These are phyloP conservation scores for Ophiothrix spiculata DNA, from an alignment of 35 echinoderm and acorn worm genomes.

Conservation along the genomic window DNA sequence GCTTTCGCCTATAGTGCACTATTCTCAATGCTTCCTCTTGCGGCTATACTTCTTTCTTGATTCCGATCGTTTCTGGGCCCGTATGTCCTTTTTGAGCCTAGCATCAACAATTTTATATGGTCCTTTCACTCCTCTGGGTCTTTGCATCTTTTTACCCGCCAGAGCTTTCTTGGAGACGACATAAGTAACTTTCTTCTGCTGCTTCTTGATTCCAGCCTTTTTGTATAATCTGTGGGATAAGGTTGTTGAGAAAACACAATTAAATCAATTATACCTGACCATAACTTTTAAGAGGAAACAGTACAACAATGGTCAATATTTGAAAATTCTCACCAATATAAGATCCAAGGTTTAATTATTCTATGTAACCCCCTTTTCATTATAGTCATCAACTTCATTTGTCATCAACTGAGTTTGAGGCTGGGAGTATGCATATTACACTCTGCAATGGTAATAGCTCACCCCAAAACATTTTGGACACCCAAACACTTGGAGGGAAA, in stretches of 20 bases:
- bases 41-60: slow-evolving; percentile 55
- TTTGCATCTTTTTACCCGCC: slow-evolving; percentile 58
- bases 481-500: no score
- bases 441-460: no score
- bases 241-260: not conserved
- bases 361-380: no score
- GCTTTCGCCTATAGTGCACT: no score
- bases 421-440: no score
- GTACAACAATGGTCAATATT: no score
- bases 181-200: slow-evolving; percentile 80
- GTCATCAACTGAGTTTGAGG: no score
- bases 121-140: slow-evolving; percentile 86
- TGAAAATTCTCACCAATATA: no score
- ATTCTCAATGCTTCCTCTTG: slow-evolving; percentile 45
- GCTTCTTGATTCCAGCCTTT: slow-evolving; percentile 76
- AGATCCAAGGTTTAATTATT: no score
- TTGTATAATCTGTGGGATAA: slow-evolving; percentile 83
- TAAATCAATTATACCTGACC: not conserved
- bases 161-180: slow-evolving; percentile 83
- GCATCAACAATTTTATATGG: slow-evolving; percentile 94
- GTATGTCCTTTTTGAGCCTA: slow-evolving; percentile 88
- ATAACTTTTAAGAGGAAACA: no score
- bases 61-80: slow-evolving; percentile 56
- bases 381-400: no score
- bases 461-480: no score